phyloP scores from a whole-genome alignment of 2,888 invertebrate species.

The Balanococcus diminutus region DNA sequence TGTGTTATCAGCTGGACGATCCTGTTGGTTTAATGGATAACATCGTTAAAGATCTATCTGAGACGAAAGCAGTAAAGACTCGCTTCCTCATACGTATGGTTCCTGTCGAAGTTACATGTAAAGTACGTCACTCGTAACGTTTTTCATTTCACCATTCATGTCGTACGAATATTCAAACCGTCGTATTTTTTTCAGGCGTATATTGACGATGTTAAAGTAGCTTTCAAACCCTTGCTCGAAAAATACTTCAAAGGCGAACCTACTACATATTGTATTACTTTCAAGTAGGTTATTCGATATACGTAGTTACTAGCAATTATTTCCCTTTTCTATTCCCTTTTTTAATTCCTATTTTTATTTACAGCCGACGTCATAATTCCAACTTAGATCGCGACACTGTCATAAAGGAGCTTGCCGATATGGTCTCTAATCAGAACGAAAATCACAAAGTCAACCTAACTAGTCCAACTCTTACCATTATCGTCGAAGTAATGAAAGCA shows the following conservation, averaged over 20 bases:
- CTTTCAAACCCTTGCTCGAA: constrained; percentile 72
- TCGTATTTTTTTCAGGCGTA: constrained; percentile 66
- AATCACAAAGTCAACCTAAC: constrained; percentile 80
- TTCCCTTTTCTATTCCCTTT: background rate
- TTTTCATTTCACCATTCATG: background rate
- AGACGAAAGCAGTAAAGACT: constrained; percentile 73
- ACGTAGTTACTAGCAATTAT: background rate
- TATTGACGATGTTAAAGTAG: constrained; percentile 74
- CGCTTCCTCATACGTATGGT: constrained; percentile 78
- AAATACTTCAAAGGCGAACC: constrained; percentile 73
- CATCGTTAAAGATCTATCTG: constrained; percentile 75
- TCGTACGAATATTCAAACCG: background rate
- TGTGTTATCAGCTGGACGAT: constrained; percentile 66
- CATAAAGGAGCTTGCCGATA: constrained; percentile 74
- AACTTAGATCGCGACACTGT: constrained; percentile 73
- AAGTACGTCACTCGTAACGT: constrained; percentile 62
- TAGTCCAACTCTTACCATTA: constrained; percentile 75
- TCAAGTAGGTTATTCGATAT: constrained; percentile 66
- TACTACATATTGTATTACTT: constrained; percentile 76
- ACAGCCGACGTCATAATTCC: constrained; percentile 75
- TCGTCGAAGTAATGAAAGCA: constrained; percentile 82
- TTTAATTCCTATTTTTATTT: constrained; percentile 56
- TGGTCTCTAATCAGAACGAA: constrained; percentile 72
- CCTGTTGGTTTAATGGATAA: constrained; percentile 74
- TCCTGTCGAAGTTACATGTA: constrained; percentile 82